Evolutionary conservation across 2,113 vertebrate species (phyloP), one percentile per base, ranked within the genome.

Genomic region (Petroica traversi): DNA sequence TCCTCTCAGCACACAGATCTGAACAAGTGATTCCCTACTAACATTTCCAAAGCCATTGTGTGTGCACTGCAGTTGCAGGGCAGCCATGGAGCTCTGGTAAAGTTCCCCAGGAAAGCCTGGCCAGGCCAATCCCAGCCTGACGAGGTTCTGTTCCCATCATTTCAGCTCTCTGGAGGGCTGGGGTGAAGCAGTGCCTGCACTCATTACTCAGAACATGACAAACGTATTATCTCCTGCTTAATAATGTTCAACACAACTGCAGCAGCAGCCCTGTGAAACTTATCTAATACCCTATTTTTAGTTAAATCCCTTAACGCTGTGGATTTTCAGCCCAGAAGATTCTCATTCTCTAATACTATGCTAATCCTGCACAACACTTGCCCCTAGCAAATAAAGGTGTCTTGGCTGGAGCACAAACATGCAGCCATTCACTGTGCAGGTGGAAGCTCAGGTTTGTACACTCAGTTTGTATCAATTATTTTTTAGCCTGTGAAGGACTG

Each of bases 261-360:
- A 57, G 64, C 5, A 83, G 52, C 54, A 88, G 31, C 62, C 73
- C 76, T 82, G 64, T 79, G 89, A 95, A 96, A 92, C 64, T 84
- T 82, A 82, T 38, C 79, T 61, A 58, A 45, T 38, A 86, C 4
- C 48, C 88, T 93, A 93, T 90, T 96, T 95, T 96, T 92, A 96
- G 93, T 85, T 75, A 91, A 95, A 96, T 89, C 94, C 91, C 87
- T 89, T 93, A 96, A 94, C 91, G 82, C 76, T 17, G 5, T 34
- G 85, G 91, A 89, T 95, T 95, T 82, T 81, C 88, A 94, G 85
- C 67, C 82, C 77, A 67, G 63, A 73, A 93, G 82, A 95, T 73
- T 95, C 87, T 94, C 79, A 38, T 93, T 81, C 69, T 86, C 76
- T 94, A 95, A 93, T 86, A 75, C 75, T 66, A 24, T 33, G 71